phyloP scores from a whole-genome alignment of 2,113 vertebrate species.

The Aplodontia rufa region DNA sequence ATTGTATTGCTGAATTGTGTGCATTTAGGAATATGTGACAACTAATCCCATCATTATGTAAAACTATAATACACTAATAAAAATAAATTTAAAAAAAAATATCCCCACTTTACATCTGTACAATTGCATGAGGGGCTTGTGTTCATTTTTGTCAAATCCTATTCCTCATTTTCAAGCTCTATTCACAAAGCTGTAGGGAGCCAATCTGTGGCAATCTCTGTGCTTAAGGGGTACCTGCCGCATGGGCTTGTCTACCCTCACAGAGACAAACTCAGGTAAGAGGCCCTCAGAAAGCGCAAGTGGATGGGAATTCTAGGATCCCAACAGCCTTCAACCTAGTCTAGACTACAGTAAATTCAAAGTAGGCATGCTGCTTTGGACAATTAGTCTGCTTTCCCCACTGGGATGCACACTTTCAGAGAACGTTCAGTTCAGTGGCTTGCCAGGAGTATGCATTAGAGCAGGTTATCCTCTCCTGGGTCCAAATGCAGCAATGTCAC shows the following conservation, averaged over 20 bases:
- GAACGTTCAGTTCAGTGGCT: neutral
- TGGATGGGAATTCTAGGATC: neutral
- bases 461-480: neutral
- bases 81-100: neutral
- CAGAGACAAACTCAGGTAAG: neutral
- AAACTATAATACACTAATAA: no score
- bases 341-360: neutral
- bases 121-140: neutral
- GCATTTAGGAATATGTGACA: no score
- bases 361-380: neutral
- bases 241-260: neutral
- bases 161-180: neutral
- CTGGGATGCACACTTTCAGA: neutral
- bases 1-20: no score
- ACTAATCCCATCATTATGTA: no score
- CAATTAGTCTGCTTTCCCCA: neutral
- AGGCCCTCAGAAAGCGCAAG: neutral
- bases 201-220: neutral
- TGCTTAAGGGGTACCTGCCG: neutral
- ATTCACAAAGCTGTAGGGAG: neutral
- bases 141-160: neutral
- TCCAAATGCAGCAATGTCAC: neutral
- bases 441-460: neutral
- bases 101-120: neutral
- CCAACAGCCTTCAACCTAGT: neutral